A percentile compares a stretch with the other conserved stretches of the same genome.
Conservation (phyloP, 2,113 vertebrate genomes). For the Pelodiscus sinensis region DNA sequence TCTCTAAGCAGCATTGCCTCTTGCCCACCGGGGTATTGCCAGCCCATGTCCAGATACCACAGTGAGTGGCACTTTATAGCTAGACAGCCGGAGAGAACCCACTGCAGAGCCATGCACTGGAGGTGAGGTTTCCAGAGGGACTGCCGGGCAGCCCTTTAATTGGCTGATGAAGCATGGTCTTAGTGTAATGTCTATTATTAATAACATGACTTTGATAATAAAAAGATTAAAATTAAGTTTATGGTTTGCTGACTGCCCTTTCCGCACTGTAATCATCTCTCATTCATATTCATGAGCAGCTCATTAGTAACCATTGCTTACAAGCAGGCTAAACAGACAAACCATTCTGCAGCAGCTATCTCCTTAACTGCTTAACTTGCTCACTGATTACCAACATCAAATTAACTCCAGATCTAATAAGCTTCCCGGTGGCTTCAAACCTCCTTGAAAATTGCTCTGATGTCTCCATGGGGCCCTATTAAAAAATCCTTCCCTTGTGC, state of each 20-base stretch:
- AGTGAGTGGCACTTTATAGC: accelerated
- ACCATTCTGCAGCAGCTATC: constrained; percentile 27
- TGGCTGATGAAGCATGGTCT: background rate
- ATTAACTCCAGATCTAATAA: constrained; percentile 67
- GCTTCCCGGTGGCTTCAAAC: constrained; percentile 50
- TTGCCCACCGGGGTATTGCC: too few relatives aligned
- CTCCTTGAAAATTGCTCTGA: constrained; percentile 62
- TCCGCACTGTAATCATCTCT: constrained; percentile 38
- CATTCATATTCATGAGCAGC: constrained; percentile 54
- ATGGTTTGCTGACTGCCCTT: constrained; percentile 65
- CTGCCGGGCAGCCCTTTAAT: accelerated
- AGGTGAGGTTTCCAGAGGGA: background rate
- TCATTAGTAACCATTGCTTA: constrained; percentile 60
- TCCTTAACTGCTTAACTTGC: constrained; percentile 57
- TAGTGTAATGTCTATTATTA: constrained; percentile 45
- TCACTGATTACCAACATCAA: constrained; percentile 60
- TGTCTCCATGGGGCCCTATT: constrained; percentile 64
- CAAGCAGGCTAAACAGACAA: constrained; percentile 32
- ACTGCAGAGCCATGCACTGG: accelerated
- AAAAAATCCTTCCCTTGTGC: constrained; percentile 22
- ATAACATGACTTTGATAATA: constrained; percentile 61
- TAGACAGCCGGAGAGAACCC: background rate
- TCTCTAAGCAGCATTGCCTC: too few relatives aligned
- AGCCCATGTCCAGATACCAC: accelerated
- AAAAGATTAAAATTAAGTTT: constrained; percentile 67